Conservation (phyloP, 2,113 vertebrate genomes). For the Equus quagga region DNA sequence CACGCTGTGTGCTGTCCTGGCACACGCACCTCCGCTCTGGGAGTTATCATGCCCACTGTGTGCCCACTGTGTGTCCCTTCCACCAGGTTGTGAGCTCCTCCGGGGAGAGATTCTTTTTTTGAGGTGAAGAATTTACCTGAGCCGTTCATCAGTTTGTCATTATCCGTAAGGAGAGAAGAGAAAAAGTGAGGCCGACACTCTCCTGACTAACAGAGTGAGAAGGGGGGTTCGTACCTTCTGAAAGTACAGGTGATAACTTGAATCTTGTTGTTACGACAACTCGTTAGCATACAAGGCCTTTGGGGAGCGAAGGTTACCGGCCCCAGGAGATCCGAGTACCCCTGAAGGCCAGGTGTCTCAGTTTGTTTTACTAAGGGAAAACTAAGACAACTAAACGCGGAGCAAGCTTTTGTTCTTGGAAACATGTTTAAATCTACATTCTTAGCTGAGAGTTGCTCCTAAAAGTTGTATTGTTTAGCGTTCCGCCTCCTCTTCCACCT, state of each 20-base stretch:
- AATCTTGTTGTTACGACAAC: not conserved
- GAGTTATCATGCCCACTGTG: not conserved
- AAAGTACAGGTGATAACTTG: not conserved
- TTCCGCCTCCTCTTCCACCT: not conserved
- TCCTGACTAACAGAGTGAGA: not conserved
- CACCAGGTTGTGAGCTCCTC: not conserved
- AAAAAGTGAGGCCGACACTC: not conserved
- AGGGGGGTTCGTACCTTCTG: not conserved
- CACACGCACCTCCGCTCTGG: not conserved
- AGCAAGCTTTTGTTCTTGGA: not conserved
- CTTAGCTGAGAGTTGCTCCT: not conserved
- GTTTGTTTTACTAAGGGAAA: not conserved
- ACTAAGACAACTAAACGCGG: not conserved
- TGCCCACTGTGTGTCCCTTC: not conserved
- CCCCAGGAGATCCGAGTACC: not conserved
- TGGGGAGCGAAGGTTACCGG: not conserved
- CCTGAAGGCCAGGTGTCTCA: not conserved
- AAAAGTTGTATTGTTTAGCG: not conserved
- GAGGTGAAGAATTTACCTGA: not conserved
- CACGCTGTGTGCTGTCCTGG: not conserved
- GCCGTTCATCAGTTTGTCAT: rapidly evolving
- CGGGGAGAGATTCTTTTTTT: not conserved
- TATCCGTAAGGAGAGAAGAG: not conserved
- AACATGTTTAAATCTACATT: too few species aligned
- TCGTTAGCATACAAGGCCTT: not conserved